Conservation (phyloP, 2,113 vertebrate species). For the Lepus americanus region DNA sequence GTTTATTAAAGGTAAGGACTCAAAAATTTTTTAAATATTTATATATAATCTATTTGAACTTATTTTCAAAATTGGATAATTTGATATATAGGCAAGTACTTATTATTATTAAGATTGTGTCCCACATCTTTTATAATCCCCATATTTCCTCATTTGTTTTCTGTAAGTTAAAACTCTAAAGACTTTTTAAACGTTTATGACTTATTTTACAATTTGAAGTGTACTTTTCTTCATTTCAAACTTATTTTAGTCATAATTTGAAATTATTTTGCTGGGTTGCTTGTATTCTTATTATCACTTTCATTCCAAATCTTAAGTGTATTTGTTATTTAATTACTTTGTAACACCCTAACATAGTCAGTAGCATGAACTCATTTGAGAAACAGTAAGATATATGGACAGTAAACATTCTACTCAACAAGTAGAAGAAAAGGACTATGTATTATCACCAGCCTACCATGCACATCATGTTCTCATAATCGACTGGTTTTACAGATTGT, state of each 20-base stretch:
- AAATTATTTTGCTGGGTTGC: not conserved
- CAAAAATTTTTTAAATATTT: not conserved
- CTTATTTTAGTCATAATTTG: not conserved
- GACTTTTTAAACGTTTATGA: too few species aligned
- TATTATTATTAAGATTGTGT: not conserved
- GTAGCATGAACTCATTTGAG: not conserved
- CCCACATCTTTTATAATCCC: too few species aligned
- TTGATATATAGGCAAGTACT: not conserved
- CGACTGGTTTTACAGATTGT: not conserved
- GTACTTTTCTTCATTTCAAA: not conserved
- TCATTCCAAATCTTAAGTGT: not conserved
- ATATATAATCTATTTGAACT: not conserved
- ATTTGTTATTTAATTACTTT: conserved; percentile 3
- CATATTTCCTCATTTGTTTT: not conserved
- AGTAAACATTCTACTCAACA: not conserved
- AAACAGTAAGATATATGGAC: not conserved
- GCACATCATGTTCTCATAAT: not conserved
- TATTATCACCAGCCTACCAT: not conserved
- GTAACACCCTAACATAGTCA: not conserved
- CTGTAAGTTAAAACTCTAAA: not conserved
- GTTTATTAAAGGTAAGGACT: not conserved
- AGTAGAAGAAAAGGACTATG: not conserved
- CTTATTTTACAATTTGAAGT: too few species aligned
- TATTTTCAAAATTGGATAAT: not conserved
- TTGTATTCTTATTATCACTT: conserved; percentile 7